Percentiles rank a stretch among this genome's conserved stretches.
These are phyloP conservation scores for Otocyon megalotis DNA, from an alignment of 2,113 vertebrate species.

Conservation along the genomic window DNA sequence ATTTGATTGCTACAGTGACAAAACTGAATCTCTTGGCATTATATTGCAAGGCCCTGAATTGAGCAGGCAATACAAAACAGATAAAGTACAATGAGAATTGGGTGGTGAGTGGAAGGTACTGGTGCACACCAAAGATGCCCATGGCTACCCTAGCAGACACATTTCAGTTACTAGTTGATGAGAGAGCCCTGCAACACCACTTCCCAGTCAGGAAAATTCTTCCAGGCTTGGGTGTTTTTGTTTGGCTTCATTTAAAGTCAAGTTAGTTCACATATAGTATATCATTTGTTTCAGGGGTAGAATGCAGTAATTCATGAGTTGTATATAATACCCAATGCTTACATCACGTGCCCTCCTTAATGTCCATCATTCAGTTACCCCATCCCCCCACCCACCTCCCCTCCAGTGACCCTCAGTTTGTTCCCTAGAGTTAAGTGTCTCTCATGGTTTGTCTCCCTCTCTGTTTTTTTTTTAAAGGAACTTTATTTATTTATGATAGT, in stretches of 20 bases:
- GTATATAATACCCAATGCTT: not conserved
- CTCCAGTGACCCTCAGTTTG: no score
- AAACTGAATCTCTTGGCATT: constrained; percentile 55
- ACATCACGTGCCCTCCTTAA: no score
- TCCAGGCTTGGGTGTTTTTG: not conserved
- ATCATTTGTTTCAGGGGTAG: not conserved
- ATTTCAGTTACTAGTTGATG: not conserved
- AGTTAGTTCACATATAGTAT: not conserved
- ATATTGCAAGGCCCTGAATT: constrained; percentile 39
- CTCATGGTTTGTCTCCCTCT: no score
- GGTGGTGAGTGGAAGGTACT: not conserved
- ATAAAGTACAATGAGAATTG: not conserved
- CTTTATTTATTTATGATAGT: no score
- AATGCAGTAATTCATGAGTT: not conserved
- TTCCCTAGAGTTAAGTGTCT: no score
- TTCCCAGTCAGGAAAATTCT: not conserved
- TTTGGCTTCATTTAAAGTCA: not conserved
- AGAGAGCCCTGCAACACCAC: not conserved
- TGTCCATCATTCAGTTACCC: not conserved
- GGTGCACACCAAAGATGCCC: not conserved
- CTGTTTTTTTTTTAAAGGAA: no score
- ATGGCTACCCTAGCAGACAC: rapidly evolving
- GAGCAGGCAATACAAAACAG: constrained; percentile 28
- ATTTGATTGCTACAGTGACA: constrained; percentile 77
- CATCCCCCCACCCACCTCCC: no score